Evolutionary conservation across 1,140 invertebrate species (phyloP).

Genomic region (Lepidurus apus): DNA sequence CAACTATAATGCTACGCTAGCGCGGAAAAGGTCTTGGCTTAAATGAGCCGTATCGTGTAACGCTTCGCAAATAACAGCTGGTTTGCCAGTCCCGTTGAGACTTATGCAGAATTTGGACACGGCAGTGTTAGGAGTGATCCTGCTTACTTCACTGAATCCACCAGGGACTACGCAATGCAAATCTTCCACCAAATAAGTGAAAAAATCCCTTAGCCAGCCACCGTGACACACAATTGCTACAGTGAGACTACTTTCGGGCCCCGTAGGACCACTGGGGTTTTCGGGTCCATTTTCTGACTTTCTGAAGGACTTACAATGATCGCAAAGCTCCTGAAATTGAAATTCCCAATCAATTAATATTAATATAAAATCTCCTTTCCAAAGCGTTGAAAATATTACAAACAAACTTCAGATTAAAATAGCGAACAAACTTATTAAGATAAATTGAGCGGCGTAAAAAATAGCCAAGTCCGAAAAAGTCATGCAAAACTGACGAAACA

Average conservation of each 20-base stretch:
- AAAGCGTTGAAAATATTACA: too few species aligned
- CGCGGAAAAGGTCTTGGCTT: conserved; percentile 4
- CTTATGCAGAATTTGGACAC: conserved; percentile 24
- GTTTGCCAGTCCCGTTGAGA: background rate
- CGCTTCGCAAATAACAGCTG: background rate
- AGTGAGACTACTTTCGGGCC: background rate
- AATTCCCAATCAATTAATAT: background rate
- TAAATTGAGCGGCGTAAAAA: background rate
- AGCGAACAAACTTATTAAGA: background rate
- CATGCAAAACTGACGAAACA: background rate
- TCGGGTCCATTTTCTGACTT: background rate
- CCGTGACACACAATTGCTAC: conserved; percentile 29
- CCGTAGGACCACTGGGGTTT: background rate
- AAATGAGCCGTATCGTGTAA: conserved; percentile 32
- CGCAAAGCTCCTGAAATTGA: background rate
- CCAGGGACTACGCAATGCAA: background rate
- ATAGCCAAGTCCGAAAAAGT: background rate
- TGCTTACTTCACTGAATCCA: background rate
- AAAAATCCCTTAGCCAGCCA: conserved; percentile 30
- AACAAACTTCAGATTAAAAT: background rate
- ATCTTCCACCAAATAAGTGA: conserved; percentile 29
- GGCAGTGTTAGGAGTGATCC: conserved; percentile 28
- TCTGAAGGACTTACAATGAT: background rate
- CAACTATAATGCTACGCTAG: background rate
- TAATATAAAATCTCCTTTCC: too few species aligned